Evolutionary conservation across 2,888 invertebrate species (phyloP), one percentile per base, ranked within the genome.

Genomic region (Unio pictorum): DNA sequence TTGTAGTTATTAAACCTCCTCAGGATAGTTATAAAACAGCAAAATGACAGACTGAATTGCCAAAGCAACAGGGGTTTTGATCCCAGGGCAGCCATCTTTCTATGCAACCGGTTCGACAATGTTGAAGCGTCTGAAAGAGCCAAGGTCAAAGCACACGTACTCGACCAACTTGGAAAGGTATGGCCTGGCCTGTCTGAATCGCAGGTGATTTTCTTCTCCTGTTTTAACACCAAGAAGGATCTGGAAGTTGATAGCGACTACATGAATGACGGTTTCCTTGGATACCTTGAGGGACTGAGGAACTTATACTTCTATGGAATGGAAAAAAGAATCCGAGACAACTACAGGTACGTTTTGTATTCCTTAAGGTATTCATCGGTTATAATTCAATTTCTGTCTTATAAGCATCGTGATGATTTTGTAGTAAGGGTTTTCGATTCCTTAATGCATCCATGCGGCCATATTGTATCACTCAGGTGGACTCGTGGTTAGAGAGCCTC

Each of bases 61-160:
- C 45, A 59, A n/a, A 7, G 26, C 20, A 26, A 2, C 11, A 15
- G 75, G 18, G 69, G 71, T 34, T 84, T 86, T 67, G 81, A 86
- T 67, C 81, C 86, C 0, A 69, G 76, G 28, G 81, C 86, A 18
- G 86, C 87, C 55, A 75, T 87, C 67, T 87, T 87, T 73, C 82
- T 87, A 3, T 85, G 86, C 66, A 86, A 87, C 73, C 73, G 86
- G 6, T 87, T 87, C 87, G 87, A 87, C 73, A 76, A 80, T 66
- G 82, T 87, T 4, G 67, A 67, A 45, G 73, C 73, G 5, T 72
- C 80, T 2, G 79, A 82, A 23, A 75, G 74, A 61, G 64, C 69
- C 2, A 64, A 68, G 1, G 84, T 86, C 15, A 78, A 79, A 26
- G 69, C 76, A 11, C 78, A 83, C 64, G 82, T 79, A 4, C 61